Base-by-base conservation (phyloP, 92 coral and sea anemone genomes). In the Phenganax subtilis region DNA sequence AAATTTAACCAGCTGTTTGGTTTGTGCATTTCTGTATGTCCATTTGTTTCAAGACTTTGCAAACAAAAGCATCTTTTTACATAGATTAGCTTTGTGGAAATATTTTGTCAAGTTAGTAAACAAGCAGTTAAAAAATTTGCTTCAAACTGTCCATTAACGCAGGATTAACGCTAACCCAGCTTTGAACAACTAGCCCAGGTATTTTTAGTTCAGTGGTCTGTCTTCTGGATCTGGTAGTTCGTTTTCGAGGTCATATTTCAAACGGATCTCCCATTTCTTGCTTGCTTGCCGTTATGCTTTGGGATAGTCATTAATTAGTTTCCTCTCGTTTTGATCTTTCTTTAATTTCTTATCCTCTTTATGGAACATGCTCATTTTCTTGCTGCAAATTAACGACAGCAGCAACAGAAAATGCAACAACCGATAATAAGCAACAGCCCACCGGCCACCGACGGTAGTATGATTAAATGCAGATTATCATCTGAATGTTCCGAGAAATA, bases 351-450 rank as follows among this genome's bases (percentile, higher is more conserved):
- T 55, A 37, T 96, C 99, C 60, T 92, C 90, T 80, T 96, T 96
- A 44, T 92, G 96, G 71, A 88, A 88, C 68, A 93, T 91, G 58
- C 92, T 91, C 80, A 87, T 84, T 81, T 71, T 88, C 86, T 90
- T 89, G 53, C 88, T 85, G n/a, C 86, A 86, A 77, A 89, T 10
- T 91, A 88, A 3, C 98, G 97, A 87, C 99, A 96, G 77, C 99
- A 96, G 75, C 97, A 96, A 78, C 99, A 96, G 85, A 92, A 96
- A 70, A 96, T 84, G 58, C 96, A 92, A 82, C 97, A 92, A 11
- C 99, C 91, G 25, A 92, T 64, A 60, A 92, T 88, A n/a, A 92
- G 25, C 85, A 96, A 84, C 72, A 89, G 63, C 31, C 87, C 89
- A 8, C 87, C 97, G 55, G 83, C 97, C 6, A 96, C 15, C 10